Evolutionary conservation across 2,113 vertebrate genomes (phyloP).

Genomic region (Cyanistes caeruleus): DNA sequence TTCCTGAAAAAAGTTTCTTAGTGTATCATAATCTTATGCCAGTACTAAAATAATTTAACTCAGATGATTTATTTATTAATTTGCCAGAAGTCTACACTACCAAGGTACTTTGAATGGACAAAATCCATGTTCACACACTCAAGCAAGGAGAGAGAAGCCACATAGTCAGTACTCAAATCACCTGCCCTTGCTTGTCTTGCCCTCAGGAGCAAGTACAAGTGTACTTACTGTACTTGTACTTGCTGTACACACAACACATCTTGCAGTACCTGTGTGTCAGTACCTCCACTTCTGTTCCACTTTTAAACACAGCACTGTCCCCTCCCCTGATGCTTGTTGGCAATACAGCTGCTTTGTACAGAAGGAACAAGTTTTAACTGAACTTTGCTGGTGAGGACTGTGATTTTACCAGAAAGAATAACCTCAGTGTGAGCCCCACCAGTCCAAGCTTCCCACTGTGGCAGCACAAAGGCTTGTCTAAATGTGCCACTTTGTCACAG

Average conservation of each 20-base stretch:
- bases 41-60: not conserved
- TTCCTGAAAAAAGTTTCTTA: not conserved
- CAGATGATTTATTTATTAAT: not conserved
- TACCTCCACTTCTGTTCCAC: not conserved
- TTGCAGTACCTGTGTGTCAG: not conserved
- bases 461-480: not conserved
- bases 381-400: not conserved
- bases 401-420: accelerated
- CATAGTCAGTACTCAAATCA: not conserved
- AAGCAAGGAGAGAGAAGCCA: not conserved
- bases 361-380: not conserved
- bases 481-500: not conserved
- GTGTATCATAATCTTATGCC: not conserved
- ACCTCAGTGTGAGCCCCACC: not conserved
- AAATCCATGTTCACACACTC: not conserved
- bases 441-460: not conserved
- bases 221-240: no score
- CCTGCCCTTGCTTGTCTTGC: not conserved
- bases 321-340: not conserved
- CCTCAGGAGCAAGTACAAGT: not conserved
- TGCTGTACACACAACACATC: not conserved
- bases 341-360: not conserved
- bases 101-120: not conserved
- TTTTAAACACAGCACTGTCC: not conserved
- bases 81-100: not conserved